Evolutionary conservation across 2,888 invertebrate species (phyloP), one percentile per base, ranked within the genome.

Genomic region (Stegophylla sp.): DNA sequence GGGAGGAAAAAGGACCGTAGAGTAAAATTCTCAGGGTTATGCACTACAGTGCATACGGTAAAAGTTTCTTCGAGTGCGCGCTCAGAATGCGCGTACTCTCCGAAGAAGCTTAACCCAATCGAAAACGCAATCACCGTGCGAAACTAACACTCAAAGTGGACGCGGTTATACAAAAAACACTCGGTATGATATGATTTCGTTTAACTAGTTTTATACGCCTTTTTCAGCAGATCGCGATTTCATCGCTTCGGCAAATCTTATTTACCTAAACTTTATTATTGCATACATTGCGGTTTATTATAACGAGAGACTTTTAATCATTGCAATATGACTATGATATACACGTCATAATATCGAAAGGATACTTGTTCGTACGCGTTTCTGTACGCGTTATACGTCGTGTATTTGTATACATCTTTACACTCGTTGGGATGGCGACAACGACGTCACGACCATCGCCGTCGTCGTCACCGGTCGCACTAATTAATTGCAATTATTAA

Each of bases 231-330:
- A 4, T 1, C 67, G 26, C n/a, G 26, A 48, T 51, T 17, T 13
- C n/a, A 20, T 41, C 12, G 13, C n/a, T n/a, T 48, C 0, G 15
- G 53, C 12, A 48, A 48, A 26, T 15, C 3, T 17, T 69, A n/a
- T 69, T 69, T 69, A 28, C 48, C n/a, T 69, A 48, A 69, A 69
- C n/a, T 51, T 28, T 69, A 69, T 69, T n/a, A n/a, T 69, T 51
- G 48, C n/a, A 7, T 48, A n/a, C 67, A 12, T 12, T 28, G 28
- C 1, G 67, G 5, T 28, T 28, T 13, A 9, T 48, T 23, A 4
- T 26, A 69, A 26, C 48, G 28, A 51, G 28, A 51, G 17, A 48
- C 12, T 53, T 48, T 26, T 48, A n/a, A 69, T n/a, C 13, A 15
- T 45, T 23, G 23, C 45, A 17, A 17, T 43, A 26, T 15, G 3